Percentiles rank a stretch among this genome's conserved stretches.
These are phyloP conservation scores for Bombus ignitus DNA, from an alignment of 1,140 invertebrate species.

Conservation along the genomic window DNA sequence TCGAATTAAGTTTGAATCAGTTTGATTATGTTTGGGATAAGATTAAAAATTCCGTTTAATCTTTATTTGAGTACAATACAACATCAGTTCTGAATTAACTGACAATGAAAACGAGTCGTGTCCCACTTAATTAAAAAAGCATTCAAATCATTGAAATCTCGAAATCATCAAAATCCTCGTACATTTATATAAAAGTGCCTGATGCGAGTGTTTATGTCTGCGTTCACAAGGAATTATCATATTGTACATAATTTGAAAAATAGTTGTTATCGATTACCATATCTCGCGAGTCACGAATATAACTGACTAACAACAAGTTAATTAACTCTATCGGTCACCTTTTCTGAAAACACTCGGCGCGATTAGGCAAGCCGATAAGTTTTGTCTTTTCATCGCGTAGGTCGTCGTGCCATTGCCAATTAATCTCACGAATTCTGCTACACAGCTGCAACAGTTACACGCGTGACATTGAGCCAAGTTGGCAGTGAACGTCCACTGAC, in stretches of 20 bases:
- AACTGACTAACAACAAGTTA: not conserved
- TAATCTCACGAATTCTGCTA: not conserved
- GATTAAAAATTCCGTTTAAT: not conserved
- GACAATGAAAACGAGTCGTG: not conserved
- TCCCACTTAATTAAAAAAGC: not conserved
- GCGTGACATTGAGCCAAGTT: slow-evolving; percentile 74
- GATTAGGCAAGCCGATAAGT: not conserved
- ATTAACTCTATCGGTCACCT: too few relatives aligned
- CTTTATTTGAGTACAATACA: not conserved
- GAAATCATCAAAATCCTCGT: not conserved
- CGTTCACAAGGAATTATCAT: too few relatives aligned
- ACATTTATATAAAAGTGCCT: not conserved
- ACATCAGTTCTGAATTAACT: not conserved
- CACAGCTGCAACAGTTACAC: slow-evolving; percentile 47
- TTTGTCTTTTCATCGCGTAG: not conserved
- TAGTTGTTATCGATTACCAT: not conserved
- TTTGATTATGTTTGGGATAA: too few relatives aligned
- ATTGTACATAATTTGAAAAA: not conserved
- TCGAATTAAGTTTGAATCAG: too few relatives aligned
- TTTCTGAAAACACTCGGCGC: not conserved
- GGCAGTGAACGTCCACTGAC: slow-evolving; percentile 66
- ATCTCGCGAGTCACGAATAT: not conserved
- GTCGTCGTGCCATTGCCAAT: not conserved
- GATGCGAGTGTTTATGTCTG: too few relatives aligned
- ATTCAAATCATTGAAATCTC: not conserved